A percentile compares a stretch with the other conserved stretches of the same genome.
Evolutionary conservation across 2,797 vertebrate species (phyloP).

Genomic region (Enteromius anoplus): DNA sequence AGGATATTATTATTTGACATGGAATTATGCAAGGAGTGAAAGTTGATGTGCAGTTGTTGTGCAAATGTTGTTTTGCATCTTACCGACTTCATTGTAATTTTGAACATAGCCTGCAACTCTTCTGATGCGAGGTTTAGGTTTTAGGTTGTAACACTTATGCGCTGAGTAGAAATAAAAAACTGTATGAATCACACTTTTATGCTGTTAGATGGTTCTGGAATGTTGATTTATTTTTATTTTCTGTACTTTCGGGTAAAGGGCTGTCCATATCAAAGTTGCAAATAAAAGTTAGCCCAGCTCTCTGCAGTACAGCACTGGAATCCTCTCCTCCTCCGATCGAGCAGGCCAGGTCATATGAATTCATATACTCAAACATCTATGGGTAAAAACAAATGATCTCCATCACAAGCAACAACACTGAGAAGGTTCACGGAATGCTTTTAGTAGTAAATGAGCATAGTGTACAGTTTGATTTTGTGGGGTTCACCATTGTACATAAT

Average conservation of each 20-base stretch:
- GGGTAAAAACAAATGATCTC: constrained; percentile 19
- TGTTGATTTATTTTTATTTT: too few species aligned
- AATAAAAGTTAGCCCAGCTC: constrained; percentile 71
- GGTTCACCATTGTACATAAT: background rate
- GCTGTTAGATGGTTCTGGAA: background rate
- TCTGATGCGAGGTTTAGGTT: constrained; percentile 50
- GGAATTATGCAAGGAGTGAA: background rate
- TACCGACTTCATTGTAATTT: constrained; percentile 63
- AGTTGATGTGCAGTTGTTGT: too few species aligned
- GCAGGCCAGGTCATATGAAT: constrained; percentile 75
- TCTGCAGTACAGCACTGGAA: constrained; percentile 66
- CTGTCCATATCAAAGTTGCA: constrained; percentile 51
- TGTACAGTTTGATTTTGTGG: background rate
- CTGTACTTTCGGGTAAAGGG: accelerated
- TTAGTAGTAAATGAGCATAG: background rate
- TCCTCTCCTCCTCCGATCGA: constrained; percentile 71
- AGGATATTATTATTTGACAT: background rate
- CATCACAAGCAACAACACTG: background rate
- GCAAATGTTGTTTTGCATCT: constrained; percentile 5
- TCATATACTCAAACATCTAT: constrained; percentile 78
- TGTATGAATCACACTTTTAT: background rate
- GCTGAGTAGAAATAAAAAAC: constrained; percentile 55
- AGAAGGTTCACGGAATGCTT: background rate
- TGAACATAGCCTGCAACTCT: constrained; percentile 56
- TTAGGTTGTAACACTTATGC: constrained; percentile 57